Base-by-base conservation (phyloP, 2,113 vertebrate genomes). In the Takifugu bimaculatus region DNA sequence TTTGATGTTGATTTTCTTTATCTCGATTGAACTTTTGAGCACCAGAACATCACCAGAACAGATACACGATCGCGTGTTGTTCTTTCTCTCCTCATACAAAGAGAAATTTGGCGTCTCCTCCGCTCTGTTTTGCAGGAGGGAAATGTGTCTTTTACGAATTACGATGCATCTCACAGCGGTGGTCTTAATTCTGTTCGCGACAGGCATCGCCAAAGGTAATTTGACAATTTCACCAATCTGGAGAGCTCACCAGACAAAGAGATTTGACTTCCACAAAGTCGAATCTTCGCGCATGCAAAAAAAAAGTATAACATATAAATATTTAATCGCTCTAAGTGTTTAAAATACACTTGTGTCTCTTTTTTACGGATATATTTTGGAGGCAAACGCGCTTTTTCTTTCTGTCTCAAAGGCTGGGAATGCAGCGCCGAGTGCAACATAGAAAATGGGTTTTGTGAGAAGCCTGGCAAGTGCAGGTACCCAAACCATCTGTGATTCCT, bases 391-490 rank as follows among this genome's bases (percentile, higher is more conserved):
- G 27, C 35, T 60, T 50, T 28, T n/a, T 68, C 54, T 70, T 2
- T 63, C 54, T 69, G 27, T 75, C 57, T 72, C 68, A 65, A 48
- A 95, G 94, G 90, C 2, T 73, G 91, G 88, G 92, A 86, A 55
- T 98, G 97, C 82, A 86, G 71, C 55, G 83, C 85, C 14, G 90
- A 88, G 68, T 99, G 97, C 78, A 92, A 92, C 83, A 88, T 88
- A 56, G 80, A 91, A 69, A 93, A 93, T 72, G 95, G 95, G 68
- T 91, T 93, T 83, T 99, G 95, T 87, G 92, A 92, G 69, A 88
- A 89, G 78, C 84, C 91, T 54, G 91, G 87, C 71, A 91, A 93
- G 82, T 98, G 95, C 95, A 97, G 95, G 96, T 97, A 93, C 85
- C 49, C 57, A 65, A 81, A 60, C 42, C 11, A 57, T 47, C 56